A percentile compares a stretch with the other conserved stretches of the same genome.
Evolutionary conservation across 2,888 invertebrate genomes (phyloP).

Genomic region (Sarcophaga carnaria): DNA sequence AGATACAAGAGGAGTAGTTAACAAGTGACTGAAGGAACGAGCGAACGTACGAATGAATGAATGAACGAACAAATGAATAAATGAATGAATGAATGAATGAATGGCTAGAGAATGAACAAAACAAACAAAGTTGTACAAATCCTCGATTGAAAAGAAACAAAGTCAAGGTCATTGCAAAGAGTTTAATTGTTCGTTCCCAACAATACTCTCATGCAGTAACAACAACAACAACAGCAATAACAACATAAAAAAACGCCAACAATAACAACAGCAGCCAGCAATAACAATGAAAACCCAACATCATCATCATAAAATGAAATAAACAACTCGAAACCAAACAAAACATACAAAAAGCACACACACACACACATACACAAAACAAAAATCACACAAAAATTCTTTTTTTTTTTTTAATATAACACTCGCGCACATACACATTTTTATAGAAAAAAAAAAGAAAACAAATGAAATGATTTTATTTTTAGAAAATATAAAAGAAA

Average conservation of each 20-base stretch:
- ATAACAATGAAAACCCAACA: slow-evolving; percentile 45
- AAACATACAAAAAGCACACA: slow-evolving; percentile 54
- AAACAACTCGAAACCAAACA: slow-evolving; percentile 67
- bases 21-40: slow-evolving; percentile 67
- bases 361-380: slow-evolving; percentile 21
- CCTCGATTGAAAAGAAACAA: slow-evolving; percentile 78
- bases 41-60: slow-evolving; percentile 43
- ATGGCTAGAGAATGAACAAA: slow-evolving; percentile 66
- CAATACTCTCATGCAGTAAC: slow-evolving; percentile 66
- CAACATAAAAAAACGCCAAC: slow-evolving; percentile 43
- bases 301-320: slow-evolving; percentile 66
- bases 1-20: slow-evolving; percentile 61
- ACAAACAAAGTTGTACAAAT: slow-evolving; percentile 70
- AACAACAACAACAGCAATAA: slow-evolving; percentile 52
- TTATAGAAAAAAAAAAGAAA: slow-evolving; percentile 40
- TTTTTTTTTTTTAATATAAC: slow-evolving; percentile 20
- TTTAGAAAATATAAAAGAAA: slow-evolving; percentile 38
- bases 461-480: slow-evolving; percentile 59
- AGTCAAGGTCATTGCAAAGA: slow-evolving; percentile 82
- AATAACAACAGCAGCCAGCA: slow-evolving; percentile 49
- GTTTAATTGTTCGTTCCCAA: slow-evolving; percentile 80
- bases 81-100: slow-evolving; percentile 25
- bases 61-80: no score
- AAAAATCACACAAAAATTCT: slow-evolving; percentile 42
- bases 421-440: slow-evolving; percentile 21